Percentiles rank a stretch among this genome's conserved stretches.
Evolutionary conservation across 1,140 invertebrate genomes (phyloP).

Genomic region (Megalonaias nervosa): DNA sequence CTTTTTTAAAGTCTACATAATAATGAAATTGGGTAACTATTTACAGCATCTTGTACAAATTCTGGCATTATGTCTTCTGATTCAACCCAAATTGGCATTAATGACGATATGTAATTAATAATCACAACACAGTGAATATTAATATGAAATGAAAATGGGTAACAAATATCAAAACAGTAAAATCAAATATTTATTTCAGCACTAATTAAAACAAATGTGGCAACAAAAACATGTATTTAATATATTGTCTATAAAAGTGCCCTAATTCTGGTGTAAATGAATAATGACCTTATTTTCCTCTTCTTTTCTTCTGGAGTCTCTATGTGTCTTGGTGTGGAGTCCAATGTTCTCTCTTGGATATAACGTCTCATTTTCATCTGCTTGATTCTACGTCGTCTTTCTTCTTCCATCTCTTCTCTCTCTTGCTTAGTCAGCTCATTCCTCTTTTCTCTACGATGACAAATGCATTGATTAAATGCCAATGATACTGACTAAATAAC

Average conservation of each 20-base stretch:
- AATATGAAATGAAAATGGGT: too few relatives aligned
- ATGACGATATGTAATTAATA: too few relatives aligned
- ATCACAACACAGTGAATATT: too few relatives aligned
- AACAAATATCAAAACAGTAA: too few relatives aligned
- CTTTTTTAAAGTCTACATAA: too few relatives aligned
- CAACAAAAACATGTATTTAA: neutral
- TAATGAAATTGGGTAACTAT: too few relatives aligned
- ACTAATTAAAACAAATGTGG: neutral
- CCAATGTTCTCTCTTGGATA: slow-evolving; percentile 22
- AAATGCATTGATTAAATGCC: neutral
- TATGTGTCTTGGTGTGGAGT: slow-evolving; percentile 1
- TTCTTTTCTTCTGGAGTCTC: slow-evolving; percentile 30
- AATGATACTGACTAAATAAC: neutral
- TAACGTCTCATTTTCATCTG: slow-evolving; percentile 30
- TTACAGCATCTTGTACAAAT: too few relatives aligned
- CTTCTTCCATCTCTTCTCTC: slow-evolving; percentile 28
- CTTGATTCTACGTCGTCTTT: slow-evolving; percentile 22
- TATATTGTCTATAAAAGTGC: neutral
- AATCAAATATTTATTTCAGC: too few relatives aligned
- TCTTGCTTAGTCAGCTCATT: slow-evolving; percentile 21
- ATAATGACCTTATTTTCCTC: slow-evolving; percentile 19
- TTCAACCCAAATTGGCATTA: too few relatives aligned
- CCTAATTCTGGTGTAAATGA: neutral
- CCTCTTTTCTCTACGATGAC: slow-evolving; percentile 9
- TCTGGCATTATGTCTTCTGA: too few relatives aligned